Evolutionary conservation across 2,113 vertebrate species (phyloP).

Genomic region (Dolichotis patagonum): DNA sequence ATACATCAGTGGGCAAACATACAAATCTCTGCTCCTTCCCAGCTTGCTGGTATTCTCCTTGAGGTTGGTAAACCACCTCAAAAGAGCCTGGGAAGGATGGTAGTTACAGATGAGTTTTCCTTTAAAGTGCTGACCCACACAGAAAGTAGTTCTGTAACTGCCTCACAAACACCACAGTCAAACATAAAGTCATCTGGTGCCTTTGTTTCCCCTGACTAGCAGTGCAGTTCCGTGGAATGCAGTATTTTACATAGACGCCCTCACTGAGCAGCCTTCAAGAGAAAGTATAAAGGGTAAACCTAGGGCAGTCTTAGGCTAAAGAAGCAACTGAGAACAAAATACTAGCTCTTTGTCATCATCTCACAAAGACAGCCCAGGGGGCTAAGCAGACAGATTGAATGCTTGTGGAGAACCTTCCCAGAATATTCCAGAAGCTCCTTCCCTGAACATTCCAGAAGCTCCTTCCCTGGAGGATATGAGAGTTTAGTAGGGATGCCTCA

Average conservation of each 20-base stretch:
- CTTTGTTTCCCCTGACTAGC: constrained; percentile 24
- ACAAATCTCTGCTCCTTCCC: background rate
- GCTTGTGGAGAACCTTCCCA: background rate
- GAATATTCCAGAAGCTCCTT: background rate
- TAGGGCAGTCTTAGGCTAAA: background rate
- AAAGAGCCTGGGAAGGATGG: background rate
- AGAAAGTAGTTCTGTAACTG: background rate
- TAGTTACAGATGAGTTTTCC: background rate
- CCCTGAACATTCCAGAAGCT: background rate
- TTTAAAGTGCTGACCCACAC: background rate
- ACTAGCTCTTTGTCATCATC: background rate
- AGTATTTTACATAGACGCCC: background rate
- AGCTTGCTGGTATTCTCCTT: background rate
- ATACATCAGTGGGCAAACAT: background rate
- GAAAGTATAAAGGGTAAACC: background rate
- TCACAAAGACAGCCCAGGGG: background rate
- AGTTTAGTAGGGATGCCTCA: background rate
- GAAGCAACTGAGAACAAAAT: constrained; percentile 11
- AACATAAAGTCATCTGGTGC: background rate
- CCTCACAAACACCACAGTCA: background rate
- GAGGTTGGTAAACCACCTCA: constrained; percentile 26
- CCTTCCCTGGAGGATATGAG: background rate
- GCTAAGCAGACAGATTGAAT: background rate
- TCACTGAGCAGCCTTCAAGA: background rate
- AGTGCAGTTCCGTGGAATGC: background rate